These are phyloP conservation scores for Megaustenia siamemsis DNA, from an alignment of 2,888 invertebrate genomes.

Conservation along the genomic window DNA sequence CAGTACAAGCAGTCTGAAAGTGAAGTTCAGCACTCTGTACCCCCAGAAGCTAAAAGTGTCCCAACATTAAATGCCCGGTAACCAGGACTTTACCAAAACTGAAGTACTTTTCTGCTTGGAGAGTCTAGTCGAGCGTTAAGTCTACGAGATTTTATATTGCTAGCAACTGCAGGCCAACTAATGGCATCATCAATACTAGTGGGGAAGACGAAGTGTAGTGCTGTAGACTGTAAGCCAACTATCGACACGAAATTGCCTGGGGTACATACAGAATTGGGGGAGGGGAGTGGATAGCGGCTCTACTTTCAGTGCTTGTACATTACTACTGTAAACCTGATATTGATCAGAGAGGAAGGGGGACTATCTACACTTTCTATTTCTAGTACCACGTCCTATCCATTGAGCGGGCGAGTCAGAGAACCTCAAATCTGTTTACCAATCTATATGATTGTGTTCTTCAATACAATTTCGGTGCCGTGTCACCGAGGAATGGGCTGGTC, in stretches of 20 bases:
- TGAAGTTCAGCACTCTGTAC: too few species aligned
- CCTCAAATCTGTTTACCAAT: slow-evolving; percentile 50
- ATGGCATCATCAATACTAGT: slow-evolving; percentile 43
- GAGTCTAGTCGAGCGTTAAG: slow-evolving; percentile 28
- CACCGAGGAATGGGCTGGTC: slow-evolving; percentile 15
- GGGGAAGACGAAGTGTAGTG: slow-evolving; percentile 10
- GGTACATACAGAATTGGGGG: too few species aligned
- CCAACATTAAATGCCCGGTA: slow-evolving; percentile 4
- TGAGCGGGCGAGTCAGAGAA: slow-evolving; percentile 34
- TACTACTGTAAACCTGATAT: slow-evolving; percentile 29
- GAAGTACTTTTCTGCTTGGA: neutral
- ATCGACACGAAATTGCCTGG: slow-evolving; percentile 41
- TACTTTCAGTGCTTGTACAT: slow-evolving; percentile 19
- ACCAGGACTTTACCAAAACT: neutral
- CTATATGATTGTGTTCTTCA: slow-evolving; percentile 51
- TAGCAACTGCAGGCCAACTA: slow-evolving; percentile 39
- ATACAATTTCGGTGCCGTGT: slow-evolving; percentile 44
- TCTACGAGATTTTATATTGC: slow-evolving; percentile 38
- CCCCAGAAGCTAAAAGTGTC: neutral
- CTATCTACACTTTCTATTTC: slow-evolving; percentile 13
- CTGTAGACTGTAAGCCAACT: slow-evolving; percentile 39
- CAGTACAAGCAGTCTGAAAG: too few species aligned
- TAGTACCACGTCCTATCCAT: slow-evolving; percentile 16
- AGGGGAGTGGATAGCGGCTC: neutral
- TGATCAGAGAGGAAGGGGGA: slow-evolving; percentile 44